These are phyloP conservation scores for Gavia stellata DNA, from an alignment of 2,113 vertebrate species.

Conservation along the genomic window DNA sequence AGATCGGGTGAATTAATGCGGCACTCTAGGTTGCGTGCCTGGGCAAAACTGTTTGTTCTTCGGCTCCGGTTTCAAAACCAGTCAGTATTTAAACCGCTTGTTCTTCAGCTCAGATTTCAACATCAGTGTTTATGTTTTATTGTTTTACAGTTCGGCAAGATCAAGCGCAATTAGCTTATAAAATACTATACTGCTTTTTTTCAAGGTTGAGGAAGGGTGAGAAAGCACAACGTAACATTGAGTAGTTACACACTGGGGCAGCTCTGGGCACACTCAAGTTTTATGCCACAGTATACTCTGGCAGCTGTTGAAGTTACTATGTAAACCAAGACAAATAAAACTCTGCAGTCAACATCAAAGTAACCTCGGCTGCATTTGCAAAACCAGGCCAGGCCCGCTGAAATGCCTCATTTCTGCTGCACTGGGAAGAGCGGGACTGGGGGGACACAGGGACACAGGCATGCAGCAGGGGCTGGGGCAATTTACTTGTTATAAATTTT, in stretches of 20 bases:
- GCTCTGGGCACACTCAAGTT: background rate
- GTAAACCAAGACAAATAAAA: background rate
- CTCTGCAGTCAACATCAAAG: background rate
- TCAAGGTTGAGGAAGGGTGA: background rate
- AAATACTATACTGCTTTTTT: background rate
- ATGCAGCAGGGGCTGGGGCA: background rate
- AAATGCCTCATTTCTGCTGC: background rate
- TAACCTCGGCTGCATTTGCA: background rate
- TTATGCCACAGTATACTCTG: background rate
- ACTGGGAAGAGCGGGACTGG: background rate
- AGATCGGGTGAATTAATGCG: slow-evolving; percentile 13
- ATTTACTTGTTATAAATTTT: background rate
- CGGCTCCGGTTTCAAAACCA: background rate
- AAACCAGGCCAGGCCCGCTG: background rate
- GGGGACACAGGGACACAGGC: fast-evolving
- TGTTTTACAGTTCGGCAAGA: slow-evolving; percentile 22
- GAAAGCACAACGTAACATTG: background rate
- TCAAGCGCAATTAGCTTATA: slow-evolving; percentile 18
- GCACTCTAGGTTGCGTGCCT: background rate
- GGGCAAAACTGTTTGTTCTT: slow-evolving; percentile 8
- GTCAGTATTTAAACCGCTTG: background rate
- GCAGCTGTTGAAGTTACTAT: slow-evolving; percentile 5
- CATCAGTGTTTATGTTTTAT: slow-evolving; percentile 14
- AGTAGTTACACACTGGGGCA: background rate
- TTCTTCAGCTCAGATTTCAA: slow-evolving; percentile 13